Percentiles rank a stretch among this genome's conserved stretches.
Evolutionary conservation across 2,797 vertebrate genomes (phyloP).

Genomic region (Sebastes paucispinis): DNA sequence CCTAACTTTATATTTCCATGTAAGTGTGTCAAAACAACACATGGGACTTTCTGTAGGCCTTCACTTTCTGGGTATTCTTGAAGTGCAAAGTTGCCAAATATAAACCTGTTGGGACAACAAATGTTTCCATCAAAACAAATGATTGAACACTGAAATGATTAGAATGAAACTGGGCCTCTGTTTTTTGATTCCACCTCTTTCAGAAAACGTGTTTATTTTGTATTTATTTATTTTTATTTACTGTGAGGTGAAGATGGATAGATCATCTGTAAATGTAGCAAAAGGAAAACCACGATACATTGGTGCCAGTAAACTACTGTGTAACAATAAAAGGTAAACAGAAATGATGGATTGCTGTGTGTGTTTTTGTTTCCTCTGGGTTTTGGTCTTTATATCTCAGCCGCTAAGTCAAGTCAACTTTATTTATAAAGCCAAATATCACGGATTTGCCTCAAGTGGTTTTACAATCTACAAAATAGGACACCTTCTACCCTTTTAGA

Average conservation of each 20-base stretch:
- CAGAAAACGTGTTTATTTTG: conserved; percentile 72
- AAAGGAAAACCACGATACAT: conserved; percentile 74
- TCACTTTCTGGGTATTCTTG: conserved; percentile 63
- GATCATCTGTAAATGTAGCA: conserved; percentile 85
- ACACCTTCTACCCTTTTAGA: too few relatives aligned
- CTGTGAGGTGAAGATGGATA: conserved; percentile 74
- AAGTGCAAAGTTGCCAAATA: conserved; percentile 82
- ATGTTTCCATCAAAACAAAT: conserved; percentile 39
- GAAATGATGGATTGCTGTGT: background rate
- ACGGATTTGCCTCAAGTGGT: too few relatives aligned
- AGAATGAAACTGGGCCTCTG: conserved; percentile 37
- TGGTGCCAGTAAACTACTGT: conserved; percentile 81
- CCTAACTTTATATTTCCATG: conserved; percentile 11
- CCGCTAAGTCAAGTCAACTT: background rate
- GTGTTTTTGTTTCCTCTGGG: background rate
- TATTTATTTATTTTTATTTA: conserved; percentile 82
- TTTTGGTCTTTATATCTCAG: background rate
- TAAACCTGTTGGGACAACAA: conserved; percentile 5
- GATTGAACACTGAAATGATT: conserved; percentile 56
- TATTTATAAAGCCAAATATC: background rate
- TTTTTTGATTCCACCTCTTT: conserved; percentile 57
- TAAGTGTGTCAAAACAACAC: conserved; percentile 18
- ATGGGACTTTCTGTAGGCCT: conserved; percentile 33
- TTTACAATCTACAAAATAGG: too few relatives aligned
- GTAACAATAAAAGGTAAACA: conserved; percentile 80